A percentile compares a stretch with the other conserved stretches of the same genome.
phyloP scores from a whole-genome alignment of 2,888 invertebrate genomes.

The Pinctada fucata region DNA sequence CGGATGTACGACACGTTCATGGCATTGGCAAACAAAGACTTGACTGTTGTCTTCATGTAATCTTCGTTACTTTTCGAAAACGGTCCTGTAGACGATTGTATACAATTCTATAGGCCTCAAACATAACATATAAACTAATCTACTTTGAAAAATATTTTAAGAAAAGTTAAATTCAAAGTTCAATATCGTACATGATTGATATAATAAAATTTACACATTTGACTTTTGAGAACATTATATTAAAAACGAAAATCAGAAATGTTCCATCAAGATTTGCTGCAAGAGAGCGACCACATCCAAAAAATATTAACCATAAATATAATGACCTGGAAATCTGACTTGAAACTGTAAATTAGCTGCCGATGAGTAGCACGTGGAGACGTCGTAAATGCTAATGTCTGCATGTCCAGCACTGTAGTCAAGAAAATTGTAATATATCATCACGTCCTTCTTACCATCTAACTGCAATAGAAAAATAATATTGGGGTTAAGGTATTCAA shows the following conservation, averaged over 20 bases:
- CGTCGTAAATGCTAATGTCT: slow-evolving; percentile 57
- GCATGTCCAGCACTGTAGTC: slow-evolving; percentile 61
- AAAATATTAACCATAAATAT: too few species aligned
- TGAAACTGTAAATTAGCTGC: slow-evolving; percentile 56
- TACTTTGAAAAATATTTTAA: too few species aligned
- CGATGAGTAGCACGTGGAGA: slow-evolving; percentile 61
- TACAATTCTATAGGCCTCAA: too few species aligned
- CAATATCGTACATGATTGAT: too few species aligned
- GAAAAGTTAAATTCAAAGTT: background rate
- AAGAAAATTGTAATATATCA: slow-evolving; percentile 57
- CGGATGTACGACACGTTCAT: slow-evolving; percentile 58
- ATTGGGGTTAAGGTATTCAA: slow-evolving; percentile 35
- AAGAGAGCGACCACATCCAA: too few species aligned
- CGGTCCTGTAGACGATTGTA: background rate
- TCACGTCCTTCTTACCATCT: slow-evolving; percentile 21
- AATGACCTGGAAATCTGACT: slow-evolving; percentile 57
- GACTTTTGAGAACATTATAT: too few species aligned
- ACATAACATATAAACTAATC: too few species aligned
- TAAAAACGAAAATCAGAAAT: too few species aligned
- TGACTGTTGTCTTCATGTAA: background rate
- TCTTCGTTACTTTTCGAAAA: slow-evolving; percentile 10
- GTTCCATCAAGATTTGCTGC: too few species aligned
- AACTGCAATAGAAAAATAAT: background rate
- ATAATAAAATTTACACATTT: too few species aligned
- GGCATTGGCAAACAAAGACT: background rate